Conservation (phyloP, 2,797 vertebrate species). For the Hydrocynus forskahlii region DNA sequence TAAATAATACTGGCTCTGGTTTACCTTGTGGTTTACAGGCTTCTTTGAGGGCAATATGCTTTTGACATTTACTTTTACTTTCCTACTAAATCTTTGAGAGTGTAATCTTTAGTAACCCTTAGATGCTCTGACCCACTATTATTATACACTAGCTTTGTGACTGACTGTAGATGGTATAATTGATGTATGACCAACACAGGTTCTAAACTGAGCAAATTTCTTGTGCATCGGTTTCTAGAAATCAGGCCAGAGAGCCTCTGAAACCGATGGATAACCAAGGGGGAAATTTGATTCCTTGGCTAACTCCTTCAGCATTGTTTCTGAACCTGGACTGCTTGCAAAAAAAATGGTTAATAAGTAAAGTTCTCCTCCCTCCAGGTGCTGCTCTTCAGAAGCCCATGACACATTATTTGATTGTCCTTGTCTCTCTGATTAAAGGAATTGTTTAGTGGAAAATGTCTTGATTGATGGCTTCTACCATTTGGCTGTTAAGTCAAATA, state of each 20-base stretch:
- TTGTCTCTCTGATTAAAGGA: not conserved
- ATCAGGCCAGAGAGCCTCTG: not conserved
- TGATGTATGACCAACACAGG: constrained; percentile 26
- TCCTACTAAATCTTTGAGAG: constrained; percentile 39
- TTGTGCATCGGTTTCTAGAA: constrained; percentile 24
- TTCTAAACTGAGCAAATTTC: constrained; percentile 31
- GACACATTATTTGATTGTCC: constrained; percentile 6
- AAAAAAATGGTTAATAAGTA: constrained; percentile 41
- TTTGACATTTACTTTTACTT: constrained; percentile 65
- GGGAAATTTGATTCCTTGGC: not conserved
- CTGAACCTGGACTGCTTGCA: not conserved
- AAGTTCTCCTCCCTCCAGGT: constrained; percentile 42
- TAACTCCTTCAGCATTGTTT: not conserved
- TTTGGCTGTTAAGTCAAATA: not conserved
- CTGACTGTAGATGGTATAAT: constrained; percentile 27
- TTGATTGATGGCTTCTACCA: too few species aligned
- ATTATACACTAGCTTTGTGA: constrained; percentile 43
- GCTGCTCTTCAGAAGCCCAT: constrained; percentile 13
- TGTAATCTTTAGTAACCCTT: constrained; percentile 41
- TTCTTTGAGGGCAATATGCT: constrained; percentile 62
- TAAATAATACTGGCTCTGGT: not conserved
- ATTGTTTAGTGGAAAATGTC: not conserved
- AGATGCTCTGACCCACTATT: constrained; percentile 47
- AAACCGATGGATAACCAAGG: constrained; percentile 11
- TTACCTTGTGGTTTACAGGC: constrained; percentile 1